These are phyloP conservation scores for Anthrax anthrax DNA, from an alignment of 2,888 invertebrate genomes.

Conservation along the genomic window DNA sequence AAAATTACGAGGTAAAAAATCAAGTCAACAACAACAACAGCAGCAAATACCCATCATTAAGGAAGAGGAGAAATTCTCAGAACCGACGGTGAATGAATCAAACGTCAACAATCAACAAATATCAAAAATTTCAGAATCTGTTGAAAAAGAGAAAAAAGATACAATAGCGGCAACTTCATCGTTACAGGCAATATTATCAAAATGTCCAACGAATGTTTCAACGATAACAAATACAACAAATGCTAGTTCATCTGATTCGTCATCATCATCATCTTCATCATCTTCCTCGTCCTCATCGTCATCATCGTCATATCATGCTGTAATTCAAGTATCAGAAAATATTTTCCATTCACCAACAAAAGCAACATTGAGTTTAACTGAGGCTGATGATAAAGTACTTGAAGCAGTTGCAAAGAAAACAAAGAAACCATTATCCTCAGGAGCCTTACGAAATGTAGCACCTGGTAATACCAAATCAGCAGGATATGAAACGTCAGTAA, in stretches of 20 bases:
- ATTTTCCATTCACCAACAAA: slow-evolving; percentile 5
- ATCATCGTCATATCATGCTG: background rate
- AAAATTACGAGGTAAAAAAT: slow-evolving; percentile 25
- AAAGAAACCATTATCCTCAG: slow-evolving; percentile 28
- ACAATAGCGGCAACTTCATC: background rate
- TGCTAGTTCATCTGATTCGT: background rate
- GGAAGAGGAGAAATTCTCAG: background rate
- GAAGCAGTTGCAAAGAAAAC: slow-evolving; percentile 31
- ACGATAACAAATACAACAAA: background rate
- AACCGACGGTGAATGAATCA: background rate
- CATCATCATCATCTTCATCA: background rate
- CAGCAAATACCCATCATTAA: background rate
- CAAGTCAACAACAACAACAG: slow-evolving; percentile 14
- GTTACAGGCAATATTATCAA: background rate
- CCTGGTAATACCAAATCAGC: background rate
- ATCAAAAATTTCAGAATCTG: background rate
- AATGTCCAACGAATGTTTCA: background rate
- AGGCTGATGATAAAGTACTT: slow-evolving; percentile 23
- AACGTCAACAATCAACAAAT: background rate
- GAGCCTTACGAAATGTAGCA: slow-evolving; percentile 11
- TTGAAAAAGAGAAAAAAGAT: background rate
- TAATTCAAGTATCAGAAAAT: background rate
- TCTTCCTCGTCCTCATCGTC: background rate
- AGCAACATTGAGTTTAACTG: slow-evolving; percentile 11
- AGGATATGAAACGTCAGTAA: no score